Evolutionary conservation across 1,140 invertebrate genomes (phyloP), one percentile per base, ranked within the genome.

Genomic region (Amyelois transitella): DNA sequence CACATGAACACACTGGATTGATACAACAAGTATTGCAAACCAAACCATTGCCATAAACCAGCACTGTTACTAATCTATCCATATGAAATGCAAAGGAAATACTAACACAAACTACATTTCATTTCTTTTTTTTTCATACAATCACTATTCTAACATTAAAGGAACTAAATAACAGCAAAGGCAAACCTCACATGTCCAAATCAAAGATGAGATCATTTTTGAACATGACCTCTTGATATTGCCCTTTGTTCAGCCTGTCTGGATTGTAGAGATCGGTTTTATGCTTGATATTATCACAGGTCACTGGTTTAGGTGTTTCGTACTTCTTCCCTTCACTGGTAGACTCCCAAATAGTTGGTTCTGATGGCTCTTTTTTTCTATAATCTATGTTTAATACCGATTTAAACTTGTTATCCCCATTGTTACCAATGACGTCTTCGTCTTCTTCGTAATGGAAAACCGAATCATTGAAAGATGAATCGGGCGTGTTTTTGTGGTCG

Each of bases 151-250:
- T 21, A 48, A 21, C 8, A 19, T 48, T 48, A 12, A 48, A 48
- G 12, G 18, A 48, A 20, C 20, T 21, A n/a, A 48, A 48, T 21
- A 48, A 48, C 45, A 20, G 10, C 1, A 48, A 75, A 68, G 58
- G 63, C 62, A 65, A 61, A 62, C 51, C 72, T 88, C 75, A 89
- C 86, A 89, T 89, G 62, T 89, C 88, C 59, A 89, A 81, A 77
- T 89, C 87, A 67, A 89, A 89, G 72, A 89, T 89, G 75, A 89
- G 86, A 83, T 89, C 88, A 62, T 89, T 89, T 72, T 88, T 89
- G 63, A 89, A 89, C 56, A 67, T 76, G 20, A 89, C 78, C 71
- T 89, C 88, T 63, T 74, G 65, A 51, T 89, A 89, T 66, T 86
- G 72, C 18, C 88, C 88, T 53, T 88, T 88, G 63, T 86, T 85